Evolutionary conservation across 2,888 invertebrate species (phyloP).

Genomic region (Argyresthia albistria): DNA sequence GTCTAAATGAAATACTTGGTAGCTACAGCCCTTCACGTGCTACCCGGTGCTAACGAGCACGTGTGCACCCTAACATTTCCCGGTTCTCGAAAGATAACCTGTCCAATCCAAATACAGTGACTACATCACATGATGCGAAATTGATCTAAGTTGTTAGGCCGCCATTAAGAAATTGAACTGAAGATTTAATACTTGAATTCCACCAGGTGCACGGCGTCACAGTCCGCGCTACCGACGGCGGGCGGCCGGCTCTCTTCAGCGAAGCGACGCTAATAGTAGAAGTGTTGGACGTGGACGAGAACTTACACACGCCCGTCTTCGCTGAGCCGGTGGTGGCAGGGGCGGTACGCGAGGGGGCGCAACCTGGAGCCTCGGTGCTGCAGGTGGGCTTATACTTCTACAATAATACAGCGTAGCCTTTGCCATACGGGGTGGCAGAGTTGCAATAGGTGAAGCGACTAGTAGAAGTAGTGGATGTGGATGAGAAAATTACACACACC

Average conservation of each 20-base stretch:
- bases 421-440: too few species aligned
- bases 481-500: conserved; percentile 93
- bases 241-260: conserved; percentile 84
- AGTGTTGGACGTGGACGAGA: conserved; percentile 95
- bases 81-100: too few species aligned
- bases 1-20: too few species aligned
- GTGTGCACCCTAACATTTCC: too few species aligned
- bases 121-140: too few species aligned
- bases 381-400: conserved; percentile 43
- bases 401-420: too few species aligned
- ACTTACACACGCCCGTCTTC: conserved; percentile 87
- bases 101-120: too few species aligned
- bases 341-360: conserved; percentile 85
- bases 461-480: conserved; percentile 93
- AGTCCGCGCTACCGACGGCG: conserved; percentile 88
- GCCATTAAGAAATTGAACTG: too few species aligned
- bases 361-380: conserved; percentile 82
- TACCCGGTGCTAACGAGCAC: too few species aligned
- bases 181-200: neutral
- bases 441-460: conserved; percentile 85
- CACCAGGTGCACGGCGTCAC: conserved; percentile 85
- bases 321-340: conserved; percentile 84
- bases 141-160: too few species aligned
- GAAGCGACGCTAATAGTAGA: conserved; percentile 88
- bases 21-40: too few species aligned